Conservation (phyloP, 2,113 vertebrate genomes). For the Oreochromis niloticus region DNA sequence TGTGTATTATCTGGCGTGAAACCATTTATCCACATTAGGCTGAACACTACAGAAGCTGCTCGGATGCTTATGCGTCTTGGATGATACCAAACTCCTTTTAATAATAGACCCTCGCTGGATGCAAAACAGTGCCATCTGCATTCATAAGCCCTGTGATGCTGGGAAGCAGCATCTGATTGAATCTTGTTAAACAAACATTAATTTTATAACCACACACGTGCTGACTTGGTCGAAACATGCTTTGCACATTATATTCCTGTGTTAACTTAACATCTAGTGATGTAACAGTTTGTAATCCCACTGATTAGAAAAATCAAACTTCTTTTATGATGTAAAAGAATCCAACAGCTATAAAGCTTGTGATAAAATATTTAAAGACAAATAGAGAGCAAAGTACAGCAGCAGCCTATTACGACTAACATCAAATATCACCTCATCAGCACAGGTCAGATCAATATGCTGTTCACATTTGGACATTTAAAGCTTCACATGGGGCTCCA, state of each 20-base stretch:
- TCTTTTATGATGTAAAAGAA: not conserved
- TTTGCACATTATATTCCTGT: not conserved
- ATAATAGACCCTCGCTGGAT: not conserved
- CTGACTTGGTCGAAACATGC: not conserved
- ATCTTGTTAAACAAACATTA: not conserved
- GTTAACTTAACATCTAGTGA: not conserved
- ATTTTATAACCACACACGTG: not conserved
- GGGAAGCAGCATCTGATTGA: not conserved
- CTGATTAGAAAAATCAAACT: not conserved
- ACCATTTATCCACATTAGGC: not conserved
- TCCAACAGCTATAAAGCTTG: not conserved
- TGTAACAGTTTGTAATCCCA: not conserved
- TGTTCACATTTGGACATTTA: not conserved
- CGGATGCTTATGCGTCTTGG: not conserved
- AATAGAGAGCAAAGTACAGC: not conserved
- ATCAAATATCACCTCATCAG: not conserved
- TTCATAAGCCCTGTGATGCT: not conserved
- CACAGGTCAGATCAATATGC: not conserved
- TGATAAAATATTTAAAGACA: not conserved
- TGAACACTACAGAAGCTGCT: not conserved
- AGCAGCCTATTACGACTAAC: not conserved
- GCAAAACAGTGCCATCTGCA: not conserved
- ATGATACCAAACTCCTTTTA: not conserved
- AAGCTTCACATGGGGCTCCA: not conserved
- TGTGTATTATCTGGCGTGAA: not conserved